A percentile compares a stretch with the other conserved stretches of the same genome.
Evolutionary conservation across 2,113 vertebrate species (phyloP).

Genomic region (Dipodomys spectabilis): DNA sequence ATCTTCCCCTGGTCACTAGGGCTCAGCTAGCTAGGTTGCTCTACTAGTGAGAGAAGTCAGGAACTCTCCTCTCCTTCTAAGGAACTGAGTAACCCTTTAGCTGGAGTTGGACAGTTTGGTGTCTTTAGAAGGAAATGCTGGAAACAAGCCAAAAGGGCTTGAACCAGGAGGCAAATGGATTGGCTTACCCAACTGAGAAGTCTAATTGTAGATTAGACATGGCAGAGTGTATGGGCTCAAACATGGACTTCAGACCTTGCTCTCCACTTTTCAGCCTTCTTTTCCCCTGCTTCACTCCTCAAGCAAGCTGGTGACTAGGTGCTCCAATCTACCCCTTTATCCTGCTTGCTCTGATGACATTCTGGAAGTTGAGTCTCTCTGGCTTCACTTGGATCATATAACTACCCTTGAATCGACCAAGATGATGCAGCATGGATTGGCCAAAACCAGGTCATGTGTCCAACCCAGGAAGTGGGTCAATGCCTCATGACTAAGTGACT

Average conservation of each 20-base stretch:
- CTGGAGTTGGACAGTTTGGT: not conserved
- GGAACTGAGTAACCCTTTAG: not conserved
- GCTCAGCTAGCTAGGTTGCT: not conserved
- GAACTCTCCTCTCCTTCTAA: too few relatives aligned
- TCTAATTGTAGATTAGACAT: not conserved
- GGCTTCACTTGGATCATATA: not conserved
- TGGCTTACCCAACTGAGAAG: not conserved
- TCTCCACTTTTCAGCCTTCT: not conserved
- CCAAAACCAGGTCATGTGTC: not conserved
- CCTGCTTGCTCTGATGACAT: not conserved
- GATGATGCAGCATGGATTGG: not conserved
- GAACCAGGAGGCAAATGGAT: not conserved
- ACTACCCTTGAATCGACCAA: not conserved
- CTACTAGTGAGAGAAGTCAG: not conserved
- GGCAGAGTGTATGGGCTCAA: not conserved
- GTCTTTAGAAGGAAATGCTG: not conserved
- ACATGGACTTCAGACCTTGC: not conserved
- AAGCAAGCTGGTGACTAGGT: not conserved
- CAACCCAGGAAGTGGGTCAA: not conserved
- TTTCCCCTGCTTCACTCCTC: not conserved
- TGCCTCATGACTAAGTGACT: rapidly evolving
- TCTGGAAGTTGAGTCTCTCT: not conserved
- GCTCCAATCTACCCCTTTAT: not conserved
- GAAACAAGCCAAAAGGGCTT: not conserved
- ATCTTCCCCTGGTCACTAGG: not conserved